Conservation (phyloP, 1,140 invertebrate species). For the Diprion similis region DNA sequence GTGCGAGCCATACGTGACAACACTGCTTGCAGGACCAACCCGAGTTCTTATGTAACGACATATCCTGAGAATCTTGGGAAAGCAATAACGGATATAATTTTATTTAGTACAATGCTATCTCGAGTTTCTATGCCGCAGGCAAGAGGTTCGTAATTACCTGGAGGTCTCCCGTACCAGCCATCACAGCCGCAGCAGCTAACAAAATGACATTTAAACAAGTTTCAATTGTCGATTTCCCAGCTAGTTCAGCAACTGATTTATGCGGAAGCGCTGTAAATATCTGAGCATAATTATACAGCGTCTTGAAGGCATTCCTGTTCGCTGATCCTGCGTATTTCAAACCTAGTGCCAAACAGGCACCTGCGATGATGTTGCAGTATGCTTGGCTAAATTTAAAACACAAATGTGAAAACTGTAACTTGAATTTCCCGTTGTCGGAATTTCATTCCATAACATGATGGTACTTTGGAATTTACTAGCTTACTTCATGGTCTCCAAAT, state of each 20-base stretch:
- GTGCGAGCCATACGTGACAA: slow-evolving; percentile 89
- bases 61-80: slow-evolving; percentile 69
- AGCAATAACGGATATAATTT: slow-evolving; percentile 11
- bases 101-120: background rate
- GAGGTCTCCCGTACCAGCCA: slow-evolving; percentile 92
- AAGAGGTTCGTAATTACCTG: slow-evolving; percentile 62
- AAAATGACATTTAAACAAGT: slow-evolving; percentile 86
- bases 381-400: slow-evolving; percentile 77
- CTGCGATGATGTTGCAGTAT: slow-evolving; percentile 94
- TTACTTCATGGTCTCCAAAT: slow-evolving; percentile 96
- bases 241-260: slow-evolving; percentile 82
- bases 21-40: slow-evolving; percentile 68
- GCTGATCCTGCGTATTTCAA: slow-evolving; percentile 93
- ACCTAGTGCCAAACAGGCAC: slow-evolving; percentile 93
- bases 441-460: too few relatives aligned
- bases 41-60: slow-evolving; percentile 83
- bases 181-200: slow-evolving; percentile 85
- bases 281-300: slow-evolving; percentile 72
- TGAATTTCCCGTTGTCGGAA: slow-evolving; percentile 7
- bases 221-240: slow-evolving; percentile 89
- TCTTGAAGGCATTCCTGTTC: slow-evolving; percentile 80
- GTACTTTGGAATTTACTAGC: slow-evolving; percentile 32
- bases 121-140: background rate
- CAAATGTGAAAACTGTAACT: slow-evolving; percentile 19
- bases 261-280: slow-evolving; percentile 71